A percentile compares a stretch with the other conserved stretches of the same genome.
Conservation (phyloP, 2,113 vertebrate species). For the Trichechus manatus region DNA sequence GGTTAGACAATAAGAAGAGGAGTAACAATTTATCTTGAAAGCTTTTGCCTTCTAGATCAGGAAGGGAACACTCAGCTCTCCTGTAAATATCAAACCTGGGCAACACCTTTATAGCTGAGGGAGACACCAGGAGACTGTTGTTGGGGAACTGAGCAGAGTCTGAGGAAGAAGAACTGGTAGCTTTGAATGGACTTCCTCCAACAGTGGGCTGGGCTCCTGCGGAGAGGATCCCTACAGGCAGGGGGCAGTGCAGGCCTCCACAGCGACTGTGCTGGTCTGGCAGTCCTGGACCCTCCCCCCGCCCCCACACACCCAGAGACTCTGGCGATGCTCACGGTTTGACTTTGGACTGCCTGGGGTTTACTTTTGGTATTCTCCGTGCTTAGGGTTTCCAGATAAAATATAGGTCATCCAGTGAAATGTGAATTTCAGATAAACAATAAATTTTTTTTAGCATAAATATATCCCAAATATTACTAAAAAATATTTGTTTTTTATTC, state of each 20-base stretch:
- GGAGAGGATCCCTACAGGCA: neutral
- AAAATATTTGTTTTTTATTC: neutral
- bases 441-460: neutral
- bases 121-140: neutral
- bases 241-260: neutral
- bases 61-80: neutral
- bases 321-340: neutral
- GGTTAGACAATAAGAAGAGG: neutral
- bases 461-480: neutral
- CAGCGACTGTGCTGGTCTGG: no score
- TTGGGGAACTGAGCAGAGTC: neutral
- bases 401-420: neutral
- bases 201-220: neutral
- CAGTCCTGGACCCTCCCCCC: neutral
- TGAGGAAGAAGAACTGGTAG: neutral
- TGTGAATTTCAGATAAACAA: constrained; percentile 39
- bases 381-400: neutral
- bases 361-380: neutral
- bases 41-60: neutral
- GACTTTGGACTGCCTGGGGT: neutral
- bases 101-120: neutral
- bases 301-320: neutral
- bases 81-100: neutral
- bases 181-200: neutral
- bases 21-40: neutral